A percentile compares a stretch with the other conserved stretches of the same genome.
Evolutionary conservation across 2,888 invertebrate species (phyloP).

Genomic region (Pristionchus maxplancki): DNA sequence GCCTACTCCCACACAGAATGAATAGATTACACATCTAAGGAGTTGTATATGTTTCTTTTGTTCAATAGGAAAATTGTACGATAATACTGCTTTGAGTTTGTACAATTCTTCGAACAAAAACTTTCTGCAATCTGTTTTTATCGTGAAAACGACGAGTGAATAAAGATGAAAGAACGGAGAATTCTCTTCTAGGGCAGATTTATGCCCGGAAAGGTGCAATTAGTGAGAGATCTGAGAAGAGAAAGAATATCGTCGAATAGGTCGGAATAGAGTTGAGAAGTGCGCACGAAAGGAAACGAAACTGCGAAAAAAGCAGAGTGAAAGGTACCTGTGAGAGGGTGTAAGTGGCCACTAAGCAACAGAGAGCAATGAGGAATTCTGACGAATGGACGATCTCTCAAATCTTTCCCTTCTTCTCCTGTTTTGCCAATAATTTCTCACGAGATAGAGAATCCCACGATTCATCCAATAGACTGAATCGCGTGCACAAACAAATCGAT

Average conservation of each 20-base stretch:
- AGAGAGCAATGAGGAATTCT: not conserved
- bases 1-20: not conserved
- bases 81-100: too few relatives aligned
- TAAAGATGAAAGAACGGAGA: not conserved
- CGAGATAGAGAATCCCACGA: not conserved
- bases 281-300: not conserved
- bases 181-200: not conserved
- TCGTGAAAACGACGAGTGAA: too few relatives aligned
- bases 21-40: not conserved
- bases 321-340: not conserved
- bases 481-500: not conserved
- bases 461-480: not conserved
- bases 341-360: constrained; percentile 7
- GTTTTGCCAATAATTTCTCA: not conserved
- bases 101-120: too few relatives aligned
- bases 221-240: not conserved
- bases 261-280: too few relatives aligned
- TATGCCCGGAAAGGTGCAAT: not conserved
- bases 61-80: too few relatives aligned
- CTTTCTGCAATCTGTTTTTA: too few relatives aligned
- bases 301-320: not conserved
- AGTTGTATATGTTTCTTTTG: too few relatives aligned
- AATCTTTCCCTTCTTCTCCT: not conserved
- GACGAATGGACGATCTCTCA: not conserved
- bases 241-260: not conserved